Evolutionary conservation across 2,888 invertebrate species (phyloP).

Genomic region (Clanis bilineata): DNA sequence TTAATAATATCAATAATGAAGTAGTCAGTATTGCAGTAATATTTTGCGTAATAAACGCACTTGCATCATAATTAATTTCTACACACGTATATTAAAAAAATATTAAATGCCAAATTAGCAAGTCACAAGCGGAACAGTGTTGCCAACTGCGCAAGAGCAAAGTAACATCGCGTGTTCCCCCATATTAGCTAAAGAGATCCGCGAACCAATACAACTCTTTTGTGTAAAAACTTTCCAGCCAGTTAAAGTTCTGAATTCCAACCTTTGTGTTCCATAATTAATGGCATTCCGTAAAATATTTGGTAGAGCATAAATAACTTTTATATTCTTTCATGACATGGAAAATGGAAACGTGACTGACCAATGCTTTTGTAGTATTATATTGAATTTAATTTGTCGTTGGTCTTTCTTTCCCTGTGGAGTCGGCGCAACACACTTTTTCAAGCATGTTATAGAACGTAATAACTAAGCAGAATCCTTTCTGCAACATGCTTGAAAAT

Average conservation of each 20-base stretch:
- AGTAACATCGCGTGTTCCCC: slow-evolving; percentile 24
- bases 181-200: slow-evolving; percentile 23
- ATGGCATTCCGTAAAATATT: neutral
- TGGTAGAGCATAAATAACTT: slow-evolving; percentile 3
- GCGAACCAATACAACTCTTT: slow-evolving; percentile 21
- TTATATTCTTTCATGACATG: neutral
- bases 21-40: neutral
- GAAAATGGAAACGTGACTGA: slow-evolving; percentile 20
- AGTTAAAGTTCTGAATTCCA: slow-evolving; percentile 12
- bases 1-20: neutral
- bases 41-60: neutral
- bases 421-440: too few relatives aligned
- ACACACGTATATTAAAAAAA: neutral
- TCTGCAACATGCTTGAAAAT: too few relatives aligned
- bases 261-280: slow-evolving; percentile 6
- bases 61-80: neutral
- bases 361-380: neutral
- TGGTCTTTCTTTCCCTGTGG: too few relatives aligned
- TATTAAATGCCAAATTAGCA: neutral
- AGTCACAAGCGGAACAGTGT: slow-evolving; percentile 11
- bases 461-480: too few relatives aligned
- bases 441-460: too few relatives aligned
- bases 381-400: neutral
- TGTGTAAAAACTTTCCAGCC: slow-evolving; percentile 17
- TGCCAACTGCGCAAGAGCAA: slow-evolving; percentile 3